Evolutionary conservation across 2,888 invertebrate species (phyloP), one percentile per base, ranked within the genome.

Genomic region (Ennomos fuscantarius): DNA sequence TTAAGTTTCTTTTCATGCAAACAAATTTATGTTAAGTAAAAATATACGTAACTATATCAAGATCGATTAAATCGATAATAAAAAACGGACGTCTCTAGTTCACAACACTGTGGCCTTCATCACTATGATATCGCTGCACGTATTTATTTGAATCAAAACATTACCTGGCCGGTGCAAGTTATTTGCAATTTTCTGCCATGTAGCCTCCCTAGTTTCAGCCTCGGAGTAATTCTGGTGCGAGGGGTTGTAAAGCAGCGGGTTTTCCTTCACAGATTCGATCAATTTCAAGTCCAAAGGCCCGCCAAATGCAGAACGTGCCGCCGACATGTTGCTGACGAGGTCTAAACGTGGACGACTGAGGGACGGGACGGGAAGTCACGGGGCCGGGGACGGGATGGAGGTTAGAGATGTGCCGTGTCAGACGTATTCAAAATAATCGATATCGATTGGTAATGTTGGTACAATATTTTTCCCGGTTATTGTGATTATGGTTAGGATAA

Each of bases 181-280:
- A 44, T 89, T 89, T 8, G 88, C 89, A 31, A 91, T 91, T 64
- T 84, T 86, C 68, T 87, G 87, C 91, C 91, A 91, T 33, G 84
- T 71, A 0, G 87, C 85, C 68, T 89, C 89, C 34, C 87, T 76
- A 0, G 79, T 70, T 51, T 90, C 85, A 8, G 76, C 80, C 49
- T 88, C 84, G 52, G 83, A 57, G 57, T 88, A 87, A 55, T 87
- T 87, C 0, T 80, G 69, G 33, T 88, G 81, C n/a, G 76, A 78
- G 0, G 79, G 69, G 53, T 90, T 82, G 68, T 89, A 90, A 0
- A 90, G 50, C 0, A 87, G 74, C 0, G 82, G 73, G 46, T 87
- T 83, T 2, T 87, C 83, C 65, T 81, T 84, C 1, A 90, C 90
- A 9, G 83, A 42, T 46, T 76, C 74, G 3, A 90, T 66, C 3